Evolutionary conservation across 2,888 invertebrate genomes (phyloP).

Genomic region (Tenthredo scrophulariae): DNA sequence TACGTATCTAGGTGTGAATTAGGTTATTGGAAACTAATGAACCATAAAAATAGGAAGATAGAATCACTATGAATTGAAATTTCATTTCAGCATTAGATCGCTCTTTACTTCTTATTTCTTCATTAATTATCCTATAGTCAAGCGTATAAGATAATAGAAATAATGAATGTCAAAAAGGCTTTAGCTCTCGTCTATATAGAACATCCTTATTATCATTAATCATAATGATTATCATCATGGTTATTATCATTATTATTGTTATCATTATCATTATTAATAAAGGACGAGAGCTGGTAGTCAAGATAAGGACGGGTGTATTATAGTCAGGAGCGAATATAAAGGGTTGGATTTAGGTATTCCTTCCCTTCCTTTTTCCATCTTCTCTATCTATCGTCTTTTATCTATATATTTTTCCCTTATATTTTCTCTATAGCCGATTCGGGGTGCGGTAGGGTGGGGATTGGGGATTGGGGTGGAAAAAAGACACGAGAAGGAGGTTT

Average conservation of each 20-base stretch:
- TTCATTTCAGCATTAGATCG: neutral
- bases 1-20: too few species aligned
- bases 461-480: neutral
- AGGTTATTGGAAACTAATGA: too few species aligned
- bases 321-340: constrained; percentile 4
- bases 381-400: neutral
- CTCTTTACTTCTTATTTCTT: neutral
- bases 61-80: neutral
- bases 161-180: neutral
- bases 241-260: neutral
- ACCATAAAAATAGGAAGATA: neutral
- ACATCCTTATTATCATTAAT: neutral
- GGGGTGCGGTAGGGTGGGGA: neutral
- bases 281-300: neutral
- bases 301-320: constrained; percentile 1
- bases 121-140: neutral
- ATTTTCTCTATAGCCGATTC: too few species aligned
- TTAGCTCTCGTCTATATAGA: neutral
- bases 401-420: too few species aligned
- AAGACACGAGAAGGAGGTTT: constrained; percentile 53
- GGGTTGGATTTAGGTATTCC: neutral
- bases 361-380: neutral
- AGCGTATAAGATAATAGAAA: neutral
- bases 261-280: neutral
- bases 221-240: neutral